Evolutionary conservation across 2,797 vertebrate genomes (phyloP).

Genomic region (Darevskia mixta): DNA sequence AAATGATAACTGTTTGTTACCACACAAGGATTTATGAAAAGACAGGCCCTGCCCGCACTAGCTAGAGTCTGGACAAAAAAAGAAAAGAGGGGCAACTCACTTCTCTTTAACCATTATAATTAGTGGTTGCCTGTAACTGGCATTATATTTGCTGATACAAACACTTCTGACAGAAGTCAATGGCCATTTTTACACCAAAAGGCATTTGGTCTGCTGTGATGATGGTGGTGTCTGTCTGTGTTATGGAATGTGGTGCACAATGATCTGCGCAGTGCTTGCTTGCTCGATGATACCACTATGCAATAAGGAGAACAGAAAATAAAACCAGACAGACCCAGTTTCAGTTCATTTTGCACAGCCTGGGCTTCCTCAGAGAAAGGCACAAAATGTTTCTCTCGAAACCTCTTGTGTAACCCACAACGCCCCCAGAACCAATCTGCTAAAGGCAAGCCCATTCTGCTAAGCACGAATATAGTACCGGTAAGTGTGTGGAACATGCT

Average conservation of each 20-base stretch:
- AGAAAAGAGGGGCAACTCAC: neutral
- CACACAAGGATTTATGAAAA: neutral
- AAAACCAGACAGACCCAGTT: fast-evolving
- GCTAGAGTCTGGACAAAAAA: neutral
- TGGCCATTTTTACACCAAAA: neutral
- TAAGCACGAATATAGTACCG: neutral
- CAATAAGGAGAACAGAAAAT: neutral
- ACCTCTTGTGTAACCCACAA: neutral
- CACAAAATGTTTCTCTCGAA: conserved; percentile 38
- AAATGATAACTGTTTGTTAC: neutral
- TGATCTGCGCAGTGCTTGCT: neutral
- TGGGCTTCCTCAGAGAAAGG: neutral
- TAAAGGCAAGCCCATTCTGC: neutral
- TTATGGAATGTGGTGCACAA: too few species aligned
- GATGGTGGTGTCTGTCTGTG: neutral
- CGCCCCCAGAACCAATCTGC: conserved; percentile 16
- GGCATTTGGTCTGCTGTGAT: neutral
- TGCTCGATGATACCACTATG: neutral
- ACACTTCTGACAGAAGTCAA: neutral
- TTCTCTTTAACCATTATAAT: neutral
- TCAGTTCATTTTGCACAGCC: neutral
- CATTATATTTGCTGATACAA: neutral
- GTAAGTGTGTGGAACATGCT: conserved; percentile 30
- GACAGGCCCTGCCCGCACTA: neutral
- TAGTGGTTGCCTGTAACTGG: neutral